Conservation (phyloP, 2,888 invertebrate species). For the Crematogaster levior region DNA sequence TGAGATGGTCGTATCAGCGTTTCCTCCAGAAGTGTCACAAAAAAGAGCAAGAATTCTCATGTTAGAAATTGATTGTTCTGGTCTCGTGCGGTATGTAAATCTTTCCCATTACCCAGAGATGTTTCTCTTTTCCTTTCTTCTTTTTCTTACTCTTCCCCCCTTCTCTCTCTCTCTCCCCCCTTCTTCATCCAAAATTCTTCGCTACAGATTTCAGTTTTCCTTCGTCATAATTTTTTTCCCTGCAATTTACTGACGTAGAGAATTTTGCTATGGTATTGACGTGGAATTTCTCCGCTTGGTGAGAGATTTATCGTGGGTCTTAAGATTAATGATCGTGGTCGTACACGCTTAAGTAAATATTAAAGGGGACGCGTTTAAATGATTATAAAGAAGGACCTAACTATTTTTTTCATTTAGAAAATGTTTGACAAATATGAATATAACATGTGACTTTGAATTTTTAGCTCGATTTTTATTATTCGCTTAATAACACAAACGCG, state of each 20-base stretch:
- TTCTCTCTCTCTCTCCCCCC: background rate
- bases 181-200: background rate
- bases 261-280: slow-evolving; percentile 41
- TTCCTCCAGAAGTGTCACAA: slow-evolving; percentile 48
- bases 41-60: slow-evolving; percentile 36
- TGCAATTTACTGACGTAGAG: slow-evolving; percentile 33
- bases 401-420: background rate
- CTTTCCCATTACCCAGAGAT: slow-evolving; percentile 14
- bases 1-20: slow-evolving; percentile 10
- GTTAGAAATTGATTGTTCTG: slow-evolving; percentile 60
- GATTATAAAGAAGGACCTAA: background rate
- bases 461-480: background rate
- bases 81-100: slow-evolving; percentile 58
- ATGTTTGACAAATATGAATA: background rate
- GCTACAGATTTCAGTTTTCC: slow-evolving; percentile 13
- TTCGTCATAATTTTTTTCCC: slow-evolving; percentile 35
- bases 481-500: background rate
- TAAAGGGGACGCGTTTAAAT: slow-evolving; percentile 22
- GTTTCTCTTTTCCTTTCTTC: background rate
- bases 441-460: background rate
- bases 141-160: background rate
- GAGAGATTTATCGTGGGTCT: slow-evolving; percentile 39
- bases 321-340: slow-evolving; percentile 50
- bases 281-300: slow-evolving; percentile 34
- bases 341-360: slow-evolving; percentile 29